These are phyloP conservation scores for Acanthurus lineatus DNA, from an alignment of 2,797 vertebrate genomes.

Conservation along the genomic window DNA sequence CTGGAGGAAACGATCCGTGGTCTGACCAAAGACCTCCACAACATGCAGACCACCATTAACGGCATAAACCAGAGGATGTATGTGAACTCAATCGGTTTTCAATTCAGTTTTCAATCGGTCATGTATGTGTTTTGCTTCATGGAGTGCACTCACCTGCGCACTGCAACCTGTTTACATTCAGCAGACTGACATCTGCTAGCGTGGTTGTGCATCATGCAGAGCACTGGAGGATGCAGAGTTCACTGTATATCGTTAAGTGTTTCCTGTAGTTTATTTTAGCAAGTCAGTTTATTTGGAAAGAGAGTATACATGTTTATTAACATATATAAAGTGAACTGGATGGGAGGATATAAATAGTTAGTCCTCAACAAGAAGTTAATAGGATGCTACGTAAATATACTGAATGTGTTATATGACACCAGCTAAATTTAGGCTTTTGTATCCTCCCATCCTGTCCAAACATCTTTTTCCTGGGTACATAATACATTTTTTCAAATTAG, in stretches of 20 bases:
- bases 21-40: slow-evolving; percentile 89
- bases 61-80: slow-evolving; percentile 85
- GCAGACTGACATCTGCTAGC: neutral
- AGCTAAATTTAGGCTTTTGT: slow-evolving; percentile 1
- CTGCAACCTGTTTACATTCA: slow-evolving; percentile 17
- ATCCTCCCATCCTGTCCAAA: neutral
- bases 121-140: neutral
- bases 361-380: slow-evolving; percentile 1
- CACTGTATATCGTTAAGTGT: slow-evolving; percentile 19
- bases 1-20: slow-evolving; percentile 91
- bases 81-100: no score
- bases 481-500: neutral
- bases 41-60: slow-evolving; percentile 86
- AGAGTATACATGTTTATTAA: slow-evolving; percentile 30
- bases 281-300: slow-evolving; percentile 13
- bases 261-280: slow-evolving; percentile 24
- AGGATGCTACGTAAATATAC: slow-evolving; percentile 5
- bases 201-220: neutral
- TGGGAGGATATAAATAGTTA: slow-evolving; percentile 13
- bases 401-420: neutral
- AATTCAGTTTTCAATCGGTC: neutral
- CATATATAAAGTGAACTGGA: slow-evolving; percentile 2
- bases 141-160: neutral
- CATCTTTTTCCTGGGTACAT: neutral
- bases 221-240: neutral